Evolutionary conservation across 2,113 vertebrate species (phyloP).

Genomic region (Cyanocitta stelleri): DNA sequence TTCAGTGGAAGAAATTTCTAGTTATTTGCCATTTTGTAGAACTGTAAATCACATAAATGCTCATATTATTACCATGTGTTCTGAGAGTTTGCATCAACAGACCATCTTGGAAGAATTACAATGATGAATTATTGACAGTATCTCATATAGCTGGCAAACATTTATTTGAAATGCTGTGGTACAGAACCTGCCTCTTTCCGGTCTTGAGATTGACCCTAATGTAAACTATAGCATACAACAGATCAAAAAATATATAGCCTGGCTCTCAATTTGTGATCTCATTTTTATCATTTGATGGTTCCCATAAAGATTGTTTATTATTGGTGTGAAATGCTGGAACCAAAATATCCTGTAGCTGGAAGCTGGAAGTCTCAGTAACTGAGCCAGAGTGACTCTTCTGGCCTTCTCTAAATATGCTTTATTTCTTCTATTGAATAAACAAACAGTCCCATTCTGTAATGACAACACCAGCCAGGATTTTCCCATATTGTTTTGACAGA

Average conservation of each 20-base stretch:
- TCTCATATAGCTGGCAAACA: conserved; percentile 39
- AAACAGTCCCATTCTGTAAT: conserved; percentile 29
- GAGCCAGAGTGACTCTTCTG: conserved; percentile 35
- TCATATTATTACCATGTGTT: conserved; percentile 52
- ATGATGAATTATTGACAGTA: conserved; percentile 57
- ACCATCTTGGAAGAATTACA: conserved; percentile 49
- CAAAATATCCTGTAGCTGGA: conserved; percentile 49
- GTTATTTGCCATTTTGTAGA: conserved; percentile 61
- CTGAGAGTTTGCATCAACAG: conserved; percentile 60
- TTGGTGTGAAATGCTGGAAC: conserved; percentile 40
- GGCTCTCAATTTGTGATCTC: conserved; percentile 28
- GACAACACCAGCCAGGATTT: conserved; percentile 16
- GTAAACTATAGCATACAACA: conserved; percentile 3
- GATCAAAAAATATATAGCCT: conserved; percentile 40
- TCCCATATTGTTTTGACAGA: conserved; percentile 50
- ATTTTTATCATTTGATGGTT: conserved; percentile 30
- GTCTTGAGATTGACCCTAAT: conserved; percentile 3
- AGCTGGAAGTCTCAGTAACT: conserved; percentile 4
- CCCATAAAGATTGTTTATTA: conserved; percentile 56
- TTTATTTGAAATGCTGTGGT: conserved; percentile 47
- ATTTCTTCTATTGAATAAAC: conserved; percentile 44
- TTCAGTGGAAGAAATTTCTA: conserved; percentile 49
- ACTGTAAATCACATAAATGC: conserved; percentile 64
- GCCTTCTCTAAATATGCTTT: conserved; percentile 27
- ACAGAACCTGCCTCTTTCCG: conserved; percentile 7